Evolutionary conservation across 1,140 invertebrate species (phyloP), one percentile per base, ranked within the genome.

Genomic region (Doryteuthis pealeii): DNA sequence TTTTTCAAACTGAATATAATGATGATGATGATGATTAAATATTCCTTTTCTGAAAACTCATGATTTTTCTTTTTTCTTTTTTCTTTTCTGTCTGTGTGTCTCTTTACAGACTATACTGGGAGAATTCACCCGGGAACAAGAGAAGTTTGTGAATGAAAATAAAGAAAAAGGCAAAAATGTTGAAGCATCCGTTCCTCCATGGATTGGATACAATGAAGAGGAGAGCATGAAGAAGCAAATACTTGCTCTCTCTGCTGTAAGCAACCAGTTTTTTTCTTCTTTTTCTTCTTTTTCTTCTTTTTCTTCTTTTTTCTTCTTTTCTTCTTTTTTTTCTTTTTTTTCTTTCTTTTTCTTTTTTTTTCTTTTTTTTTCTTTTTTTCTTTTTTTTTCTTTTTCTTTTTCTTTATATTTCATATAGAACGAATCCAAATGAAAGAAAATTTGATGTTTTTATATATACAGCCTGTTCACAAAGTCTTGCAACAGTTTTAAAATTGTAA

Each of bases 81-180:
- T n/a, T n/a, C n/a, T n/a, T n/a, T n/a, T n/a, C n/a, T n/a, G n/a
- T n/a, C n/a, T n/a, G n/a, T n/a, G n/a, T n/a, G n/a, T n/a, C 35
- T 40, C 35, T 40, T 40, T 40, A 10, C 90, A 98, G 96, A 96
- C 94, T 87, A 92, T 98, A 85, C 90, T 99, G 80, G 94, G 94
- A 71, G 96, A 98, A 82, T 96, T 99, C 87, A 96, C 96, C 87
- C 95, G 95, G 87, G 96, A 99, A 87, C 96, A 98, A 88, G 95
- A 97, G 81, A 94, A 94, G 70, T 98, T 98, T 89, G 92, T 97
- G 77, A 94, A 95, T 83, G 92, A 92, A 71, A 93, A 98, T 90
- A 91, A 92, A 81, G 91, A 90, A 72, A 90, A 91, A 82, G 90
- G 90, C 73, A 91, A 91, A 82, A 90, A 90, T 73, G 91, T 91